Conservation (phyloP, 2,888 invertebrate species). For the Oscheius sp. region DNA sequence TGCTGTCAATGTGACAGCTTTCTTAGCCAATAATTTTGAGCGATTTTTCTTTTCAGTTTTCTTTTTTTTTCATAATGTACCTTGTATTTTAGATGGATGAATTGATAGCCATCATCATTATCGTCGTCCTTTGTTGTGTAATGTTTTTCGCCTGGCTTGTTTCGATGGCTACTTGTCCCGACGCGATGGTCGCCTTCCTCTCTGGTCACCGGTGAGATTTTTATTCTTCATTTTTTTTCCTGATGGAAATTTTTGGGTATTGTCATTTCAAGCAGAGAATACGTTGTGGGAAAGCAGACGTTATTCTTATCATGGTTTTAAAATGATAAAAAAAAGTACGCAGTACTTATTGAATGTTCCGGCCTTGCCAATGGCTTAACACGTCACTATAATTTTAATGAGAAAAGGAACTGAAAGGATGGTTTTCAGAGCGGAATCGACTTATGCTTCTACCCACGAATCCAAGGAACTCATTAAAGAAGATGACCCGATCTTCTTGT, state of each 20-base stretch:
- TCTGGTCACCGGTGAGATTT: conserved; percentile 53
- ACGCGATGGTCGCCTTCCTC: conserved; percentile 62
- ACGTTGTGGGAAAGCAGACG: too few relatives aligned
- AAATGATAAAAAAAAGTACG: too few relatives aligned
- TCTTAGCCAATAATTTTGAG: too few relatives aligned
- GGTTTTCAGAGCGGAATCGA: conserved; percentile 43
- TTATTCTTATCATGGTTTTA: too few relatives aligned
- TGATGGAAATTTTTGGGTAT: conserved; percentile 58
- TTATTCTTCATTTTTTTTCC: conserved; percentile 45
- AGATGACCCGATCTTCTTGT: conserved; percentile 30
- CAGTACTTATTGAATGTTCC: too few relatives aligned
- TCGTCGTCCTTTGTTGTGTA: conserved; percentile 64
- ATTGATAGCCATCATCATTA: conserved; percentile 63
- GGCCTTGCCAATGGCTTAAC: too few relatives aligned
- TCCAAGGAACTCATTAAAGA: conserved; percentile 57
- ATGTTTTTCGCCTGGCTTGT: conserved; percentile 67
- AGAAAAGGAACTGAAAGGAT: too few relatives aligned
- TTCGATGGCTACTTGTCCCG: conserved; percentile 67
- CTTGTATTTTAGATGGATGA: conserved; percentile 61
- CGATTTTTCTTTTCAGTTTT: too few relatives aligned
- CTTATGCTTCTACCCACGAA: conserved; percentile 52
- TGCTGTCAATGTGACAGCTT: too few relatives aligned
- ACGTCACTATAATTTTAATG: too few relatives aligned
- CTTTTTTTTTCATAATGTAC: too few relatives aligned
- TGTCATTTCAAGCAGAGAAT: conserved; percentile 62